A percentile compares a stretch with the other conserved stretches of the same genome.
Evolutionary conservation across 2,797 vertebrate genomes (phyloP).

Genomic region (Ctenochaetus hawaiiensis): DNA sequence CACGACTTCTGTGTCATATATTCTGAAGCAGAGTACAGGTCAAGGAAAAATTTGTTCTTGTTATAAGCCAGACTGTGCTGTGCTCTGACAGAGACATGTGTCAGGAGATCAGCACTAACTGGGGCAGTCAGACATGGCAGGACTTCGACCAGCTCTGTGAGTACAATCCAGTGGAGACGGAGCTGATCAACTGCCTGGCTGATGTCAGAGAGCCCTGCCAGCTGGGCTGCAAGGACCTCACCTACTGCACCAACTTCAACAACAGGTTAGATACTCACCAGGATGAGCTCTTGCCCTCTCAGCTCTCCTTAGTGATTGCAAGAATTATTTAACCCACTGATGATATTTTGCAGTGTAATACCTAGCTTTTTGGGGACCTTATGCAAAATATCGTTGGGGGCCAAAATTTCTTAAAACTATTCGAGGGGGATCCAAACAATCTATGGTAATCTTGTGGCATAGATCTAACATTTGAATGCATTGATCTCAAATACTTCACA

Average conservation of each 20-base stretch:
- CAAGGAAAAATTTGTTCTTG: not conserved
- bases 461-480: too few relatives aligned
- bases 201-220: slow-evolving; percentile 98
- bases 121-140: slow-evolving; percentile 97
- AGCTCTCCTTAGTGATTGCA: not conserved
- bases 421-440: too few relatives aligned
- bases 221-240: slow-evolving; percentile 96
- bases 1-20: too few relatives aligned
- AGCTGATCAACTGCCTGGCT: slow-evolving; percentile 96
- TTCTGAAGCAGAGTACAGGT: not conserved
- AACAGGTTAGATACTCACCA: slow-evolving; percentile 88
- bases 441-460: too few relatives aligned
- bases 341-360: not conserved
- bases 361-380: too few relatives aligned
- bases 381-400: too few relatives aligned
- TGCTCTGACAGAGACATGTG: slow-evolving; percentile 90
- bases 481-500: too few relatives aligned
- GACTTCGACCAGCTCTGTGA: slow-evolving; percentile 97
- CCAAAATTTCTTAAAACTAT: too few relatives aligned
- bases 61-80: not conserved
- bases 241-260: slow-evolving; percentile 99
- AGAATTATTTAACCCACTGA: not conserved
- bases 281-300: not conserved
- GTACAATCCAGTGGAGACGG: slow-evolving; percentile 93
- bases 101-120: slow-evolving; percentile 96